A percentile compares a stretch with the other conserved stretches of the same genome.
Conservation (phyloP, 2,113 vertebrate genomes). For the Rattus rattus region DNA sequence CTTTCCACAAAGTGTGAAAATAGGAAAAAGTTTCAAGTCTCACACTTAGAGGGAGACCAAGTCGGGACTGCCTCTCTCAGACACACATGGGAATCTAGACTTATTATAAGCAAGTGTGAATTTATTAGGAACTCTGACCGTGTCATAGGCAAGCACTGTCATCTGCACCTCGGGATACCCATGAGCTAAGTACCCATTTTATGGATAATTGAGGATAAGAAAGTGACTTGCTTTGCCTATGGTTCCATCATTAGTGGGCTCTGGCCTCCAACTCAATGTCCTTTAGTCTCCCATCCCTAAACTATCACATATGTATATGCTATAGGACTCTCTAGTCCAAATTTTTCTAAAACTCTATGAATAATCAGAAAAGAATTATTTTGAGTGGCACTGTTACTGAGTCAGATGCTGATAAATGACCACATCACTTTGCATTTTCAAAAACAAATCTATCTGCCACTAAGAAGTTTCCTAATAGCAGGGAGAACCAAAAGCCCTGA, state of each 20-base stretch:
- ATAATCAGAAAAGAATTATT: conserved; percentile 66
- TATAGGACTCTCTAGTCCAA: background rate
- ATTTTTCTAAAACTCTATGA: conserved; percentile 31
- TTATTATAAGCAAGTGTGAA: too few species aligned
- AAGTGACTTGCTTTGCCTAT: background rate
- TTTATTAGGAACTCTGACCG: background rate
- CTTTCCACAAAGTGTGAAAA: conserved; percentile 23
- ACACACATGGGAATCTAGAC: background rate
- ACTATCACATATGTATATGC: background rate
- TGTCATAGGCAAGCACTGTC: background rate
- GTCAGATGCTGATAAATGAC: conserved; percentile 27
- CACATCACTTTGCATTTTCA: background rate
- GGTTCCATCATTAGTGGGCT: background rate
- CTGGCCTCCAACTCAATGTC: background rate
- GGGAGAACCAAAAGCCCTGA: conserved; percentile 18
- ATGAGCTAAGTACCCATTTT: background rate
- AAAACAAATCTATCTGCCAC: background rate
- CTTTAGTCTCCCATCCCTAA: background rate
- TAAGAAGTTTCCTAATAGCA: background rate
- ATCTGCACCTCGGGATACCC: background rate
- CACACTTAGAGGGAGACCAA: background rate
- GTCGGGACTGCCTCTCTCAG: background rate
- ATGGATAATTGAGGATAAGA: background rate
- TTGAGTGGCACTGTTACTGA: background rate
- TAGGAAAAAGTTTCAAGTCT: background rate